Percentiles rank a stretch among this genome's conserved stretches.
These are phyloP conservation scores for Ephydatia muelleri DNA, from an alignment of 37 sponge, comb jelly and placozoan genomes.

Conservation along the genomic window DNA sequence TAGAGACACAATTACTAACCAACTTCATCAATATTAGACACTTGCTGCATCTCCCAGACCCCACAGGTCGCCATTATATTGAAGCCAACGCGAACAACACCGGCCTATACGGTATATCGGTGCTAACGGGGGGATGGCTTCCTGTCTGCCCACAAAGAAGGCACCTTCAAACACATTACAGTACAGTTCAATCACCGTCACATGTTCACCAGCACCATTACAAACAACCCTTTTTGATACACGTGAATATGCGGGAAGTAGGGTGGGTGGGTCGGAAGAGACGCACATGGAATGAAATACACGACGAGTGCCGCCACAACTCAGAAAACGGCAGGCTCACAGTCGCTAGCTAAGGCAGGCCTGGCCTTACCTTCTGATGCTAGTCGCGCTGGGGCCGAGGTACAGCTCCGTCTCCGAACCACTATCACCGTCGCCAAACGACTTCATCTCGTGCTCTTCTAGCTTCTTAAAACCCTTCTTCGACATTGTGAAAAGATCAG, in stretches of 20 bases:
- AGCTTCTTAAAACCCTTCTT: conserved; percentile 62
- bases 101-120: too few relatives aligned
- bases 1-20: too few relatives aligned
- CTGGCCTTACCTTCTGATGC: background rate
- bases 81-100: too few relatives aligned
- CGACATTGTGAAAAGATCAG: background rate
- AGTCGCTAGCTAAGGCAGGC: too few relatives aligned
- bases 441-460: conserved; percentile 37
- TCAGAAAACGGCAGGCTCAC: background rate
- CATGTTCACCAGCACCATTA: too few relatives aligned
- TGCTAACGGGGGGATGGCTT: too few relatives aligned
- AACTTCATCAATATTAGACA: too few relatives aligned
- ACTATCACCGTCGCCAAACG: conserved; percentile 27
- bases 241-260: background rate
- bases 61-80: too few relatives aligned
- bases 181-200: too few relatives aligned
- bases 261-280: background rate
- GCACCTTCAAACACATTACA: too few relatives aligned
- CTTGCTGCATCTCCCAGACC: too few relatives aligned
- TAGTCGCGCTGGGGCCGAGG: background rate
- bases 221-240: background rate
- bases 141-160: too few relatives aligned
- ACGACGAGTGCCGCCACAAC: background rate
- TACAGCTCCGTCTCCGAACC: conserved; percentile 43
- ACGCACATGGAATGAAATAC: background rate